These are phyloP conservation scores for Merops nubicus DNA, from an alignment of 2,113 vertebrate genomes.

Conservation along the genomic window DNA sequence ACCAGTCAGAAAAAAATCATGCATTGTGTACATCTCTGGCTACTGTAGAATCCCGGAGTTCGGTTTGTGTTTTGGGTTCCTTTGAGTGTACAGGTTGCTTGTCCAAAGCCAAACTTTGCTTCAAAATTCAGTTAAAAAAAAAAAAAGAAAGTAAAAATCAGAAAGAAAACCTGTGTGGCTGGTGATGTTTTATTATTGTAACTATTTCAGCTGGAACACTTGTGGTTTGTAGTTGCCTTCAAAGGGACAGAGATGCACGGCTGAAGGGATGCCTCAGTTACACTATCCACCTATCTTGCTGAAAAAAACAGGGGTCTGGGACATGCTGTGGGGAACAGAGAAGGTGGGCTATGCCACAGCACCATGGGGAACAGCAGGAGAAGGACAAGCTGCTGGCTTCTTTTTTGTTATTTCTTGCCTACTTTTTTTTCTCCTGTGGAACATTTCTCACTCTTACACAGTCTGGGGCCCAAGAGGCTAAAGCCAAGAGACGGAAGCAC, in stretches of 20 bases:
- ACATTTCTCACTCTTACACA: not conserved
- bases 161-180: not conserved
- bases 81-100: not conserved
- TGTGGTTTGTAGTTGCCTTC: not conserved
- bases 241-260: not conserved
- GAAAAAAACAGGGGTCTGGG: not conserved
- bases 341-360: not conserved
- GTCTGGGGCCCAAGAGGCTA: not conserved
- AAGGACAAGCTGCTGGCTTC: not conserved
- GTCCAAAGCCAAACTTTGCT: not conserved
- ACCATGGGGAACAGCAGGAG: not conserved
- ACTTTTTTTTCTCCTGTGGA: not conserved
- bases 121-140: slow-evolving; percentile 12
- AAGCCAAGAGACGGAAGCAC: not conserved
- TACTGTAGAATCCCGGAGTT: not conserved
- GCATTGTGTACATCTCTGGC: not conserved
- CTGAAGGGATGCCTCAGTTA: not conserved
- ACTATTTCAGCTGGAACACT: not conserved
- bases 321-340: not conserved
- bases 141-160: not conserved
- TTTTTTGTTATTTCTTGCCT: too few species aligned
- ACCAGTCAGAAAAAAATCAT: not conserved
- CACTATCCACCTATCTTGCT: not conserved
- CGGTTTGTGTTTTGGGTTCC: not conserved
- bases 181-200: not conserved